Evolutionary conservation across 2,888 invertebrate species (phyloP), one percentile per base, ranked within the genome.

Genomic region (Rotaria magnacalcarata): DNA sequence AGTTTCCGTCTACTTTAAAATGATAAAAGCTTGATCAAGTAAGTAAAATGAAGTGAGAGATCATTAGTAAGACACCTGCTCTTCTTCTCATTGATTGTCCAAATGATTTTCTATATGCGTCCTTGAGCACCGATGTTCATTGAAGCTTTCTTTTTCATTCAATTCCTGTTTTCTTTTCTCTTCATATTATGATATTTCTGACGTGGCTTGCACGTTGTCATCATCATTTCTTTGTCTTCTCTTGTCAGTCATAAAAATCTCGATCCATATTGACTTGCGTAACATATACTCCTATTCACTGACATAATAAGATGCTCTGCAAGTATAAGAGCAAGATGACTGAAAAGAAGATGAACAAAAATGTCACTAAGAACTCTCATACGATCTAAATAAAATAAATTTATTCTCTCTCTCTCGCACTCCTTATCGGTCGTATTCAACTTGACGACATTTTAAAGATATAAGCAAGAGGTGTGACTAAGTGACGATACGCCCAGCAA

Each of bases 51-150:
- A 27, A 60, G 58, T 60, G 58, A 60, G 58, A 60, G 58, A 60
- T 60, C 58, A 60, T 60, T 60, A 60, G 58, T 60, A 60, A 60
- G 58, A 60, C 58, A 60, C 58, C 58, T 60, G 58, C 19, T 60
- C 8, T 60, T 60, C 58, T 60, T 60, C 58, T 60, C 58, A 60
- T 60, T 60, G 58, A 60, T 60, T 60, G 1, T 60, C 27, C 1
- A 60, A 60, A 27, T 11, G 58, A 60, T 27, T 60, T 60, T 60
- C n/a, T 60, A 60, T 60, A 60, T 27, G 58, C 58, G 58, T 60
- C 58, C 58, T 60, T 60, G 58, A 60, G 14, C 58, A 60, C n/a
- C 58, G 11, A 27, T 60, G 14, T 60, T 60, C 58, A 60, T 60
- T 27, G 58, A 24, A 6, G 10, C n/a, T 60, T 60, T 60, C 58